Base-by-base conservation (phyloP, 2,797 vertebrate species). In the Synanceia verrucosa region DNA sequence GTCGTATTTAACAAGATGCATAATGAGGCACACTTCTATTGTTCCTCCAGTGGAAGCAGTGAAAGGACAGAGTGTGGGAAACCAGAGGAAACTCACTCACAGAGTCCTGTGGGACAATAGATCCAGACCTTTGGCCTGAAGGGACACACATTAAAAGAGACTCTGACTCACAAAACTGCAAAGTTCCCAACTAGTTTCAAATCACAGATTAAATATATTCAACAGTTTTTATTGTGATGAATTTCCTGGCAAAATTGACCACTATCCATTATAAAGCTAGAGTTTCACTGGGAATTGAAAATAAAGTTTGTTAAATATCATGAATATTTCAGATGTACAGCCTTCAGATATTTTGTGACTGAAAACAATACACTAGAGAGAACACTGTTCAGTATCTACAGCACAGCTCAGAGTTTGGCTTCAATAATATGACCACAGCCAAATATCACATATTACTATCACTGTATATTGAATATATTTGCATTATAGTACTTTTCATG, bases 11-110 rank as follows among this genome's bases (percentile, higher is more conserved):
- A 62, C 9, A 44, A 36, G 52, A 50, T 55, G 41, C 34, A 63
- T 75, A 62, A 85, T 81, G 33, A 55, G 64, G 37, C 86, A 90
- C 85, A 79, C 86, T 78, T 82, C 74, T 63, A 66, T 90, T 90
- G 82, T 84, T 65, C 24, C 8, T 61, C 11, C 63, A 56, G 12
- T 81, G 44, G 70, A 60, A 70, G 55, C 61, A 58, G 14, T 81
- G 26, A 75, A 64, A 73, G 59, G 65, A 64, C 53, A 70, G 29
- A 76, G 69, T 88, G 78, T 86, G 84, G 68, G 81, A 88, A 88
- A 76, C 70, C 53, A 70, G 48, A 66, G 61, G 53, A 85, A 69
- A 39, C 37, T 73, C 75, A 69, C 56, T 86, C 83, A 78, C 77
- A 85, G 74, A 82, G 70, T 29, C 37, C 52, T 36, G 19, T 13